Conservation (phyloP, 1,140 invertebrate species). For the Nebria ingens region DNA sequence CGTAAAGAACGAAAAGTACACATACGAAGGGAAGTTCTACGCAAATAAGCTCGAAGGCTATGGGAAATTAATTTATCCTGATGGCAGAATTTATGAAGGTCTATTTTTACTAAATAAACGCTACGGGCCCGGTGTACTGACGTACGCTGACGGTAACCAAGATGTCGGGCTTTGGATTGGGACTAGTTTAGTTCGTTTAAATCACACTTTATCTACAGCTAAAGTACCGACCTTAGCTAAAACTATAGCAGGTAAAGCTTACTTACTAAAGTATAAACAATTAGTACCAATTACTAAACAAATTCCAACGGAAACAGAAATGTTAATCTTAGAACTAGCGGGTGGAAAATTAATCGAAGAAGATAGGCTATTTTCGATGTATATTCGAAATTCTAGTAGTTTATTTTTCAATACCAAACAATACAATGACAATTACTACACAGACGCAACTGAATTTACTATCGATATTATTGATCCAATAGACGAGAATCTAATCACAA, state of each 20-base stretch:
- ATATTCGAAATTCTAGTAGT: conserved; percentile 22
- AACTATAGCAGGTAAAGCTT: conserved; percentile 17
- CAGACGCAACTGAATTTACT: background rate
- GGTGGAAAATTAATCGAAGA: conserved; percentile 14
- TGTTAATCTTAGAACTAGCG: conserved; percentile 11
- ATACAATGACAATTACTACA: conserved; percentile 20
- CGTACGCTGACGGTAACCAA: conserved; percentile 29
- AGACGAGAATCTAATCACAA: conserved; percentile 1
- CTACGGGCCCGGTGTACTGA: conserved; percentile 42
- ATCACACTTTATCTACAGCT: conserved; percentile 14
- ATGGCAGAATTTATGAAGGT: conserved; percentile 35
- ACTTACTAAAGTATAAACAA: conserved; percentile 21
- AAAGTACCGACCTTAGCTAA: conserved; percentile 19
- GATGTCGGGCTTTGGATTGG: conserved; percentile 42
- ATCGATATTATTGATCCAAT: conserved; percentile 3
- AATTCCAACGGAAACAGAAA: conserved; percentile 16
- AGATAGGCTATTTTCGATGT: conserved; percentile 20
- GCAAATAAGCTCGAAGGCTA: conserved; percentile 41
- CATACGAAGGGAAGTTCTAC: conserved; percentile 40
- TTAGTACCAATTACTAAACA: conserved; percentile 18
- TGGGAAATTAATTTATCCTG: conserved; percentile 35
- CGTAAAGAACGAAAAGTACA: conserved; percentile 24
- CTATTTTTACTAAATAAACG: conserved; percentile 35
- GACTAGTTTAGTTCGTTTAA: conserved; percentile 31
- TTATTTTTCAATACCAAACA: conserved; percentile 24